phyloP scores from a whole-genome alignment of 1,140 invertebrate species.

The Drosophila simulans region DNA sequence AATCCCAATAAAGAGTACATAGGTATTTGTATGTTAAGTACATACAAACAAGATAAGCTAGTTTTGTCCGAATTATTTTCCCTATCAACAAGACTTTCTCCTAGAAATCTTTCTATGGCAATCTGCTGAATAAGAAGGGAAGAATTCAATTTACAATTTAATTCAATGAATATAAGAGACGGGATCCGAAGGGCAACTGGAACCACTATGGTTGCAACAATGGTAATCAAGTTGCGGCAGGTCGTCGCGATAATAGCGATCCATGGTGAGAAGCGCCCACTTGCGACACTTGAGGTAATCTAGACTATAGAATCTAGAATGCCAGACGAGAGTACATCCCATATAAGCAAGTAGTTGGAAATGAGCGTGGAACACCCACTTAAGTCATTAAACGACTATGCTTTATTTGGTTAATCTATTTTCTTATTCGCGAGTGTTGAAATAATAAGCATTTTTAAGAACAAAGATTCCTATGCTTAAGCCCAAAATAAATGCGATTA shows the following conservation, averaged over 20 bases:
- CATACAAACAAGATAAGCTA: too few species aligned
- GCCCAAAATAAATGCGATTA: too few species aligned
- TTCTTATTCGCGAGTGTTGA: too few species aligned
- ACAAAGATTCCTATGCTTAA: not conserved
- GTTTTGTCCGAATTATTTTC: too few species aligned
- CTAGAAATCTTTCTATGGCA: not conserved
- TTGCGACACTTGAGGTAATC: conserved; percentile 33
- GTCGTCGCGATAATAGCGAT: conserved; percentile 28
- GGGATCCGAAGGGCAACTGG: conserved; percentile 28
- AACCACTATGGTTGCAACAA: conserved; percentile 5
- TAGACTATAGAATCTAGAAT: conserved; percentile 23
- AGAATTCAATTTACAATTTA: conserved; percentile 25
- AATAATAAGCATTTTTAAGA: too few species aligned
- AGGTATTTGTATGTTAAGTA: too few species aligned
- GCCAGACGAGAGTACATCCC: conserved; percentile 6
- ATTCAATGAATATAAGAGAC: conserved; percentile 5
- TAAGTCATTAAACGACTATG: conserved; percentile 17
- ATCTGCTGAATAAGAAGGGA: not conserved
- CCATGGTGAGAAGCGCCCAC: conserved; percentile 21
- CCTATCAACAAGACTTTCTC: too few species aligned
- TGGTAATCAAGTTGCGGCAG: conserved; percentile 35
- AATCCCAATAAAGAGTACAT: too few species aligned
- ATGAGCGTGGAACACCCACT: conserved; percentile 6
- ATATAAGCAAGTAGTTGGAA: not conserved
- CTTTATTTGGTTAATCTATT: not conserved